Base-by-base conservation (phyloP, 2,113 vertebrate species). In the Podilymbus podiceps region DNA sequence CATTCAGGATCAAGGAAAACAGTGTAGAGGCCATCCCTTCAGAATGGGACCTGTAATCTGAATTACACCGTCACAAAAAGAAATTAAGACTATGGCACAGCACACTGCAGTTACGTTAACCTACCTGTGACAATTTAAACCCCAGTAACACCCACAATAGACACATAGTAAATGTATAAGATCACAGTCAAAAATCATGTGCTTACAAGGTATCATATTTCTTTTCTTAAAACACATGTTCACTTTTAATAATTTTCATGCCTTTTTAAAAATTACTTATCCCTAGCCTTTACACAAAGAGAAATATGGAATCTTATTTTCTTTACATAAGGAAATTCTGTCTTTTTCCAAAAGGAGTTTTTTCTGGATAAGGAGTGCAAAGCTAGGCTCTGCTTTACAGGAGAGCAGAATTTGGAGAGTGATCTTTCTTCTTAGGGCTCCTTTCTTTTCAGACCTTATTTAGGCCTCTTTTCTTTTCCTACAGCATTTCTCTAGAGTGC, bases 401-500 rank as follows among this genome's bases (percentile, higher is more conserved):
- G 56, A 88, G 1, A 89, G 87, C 56, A 92, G 64, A 96, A 89
- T 81, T 58, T 89, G 92, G 86, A 97, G 67, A 95, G 69, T 28
- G 42, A 24, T 94, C 90, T 88, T 96, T 93, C 85, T 93, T 93
- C 69, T 75, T 78, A 90, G 35, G 69, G 46, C 44, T 96, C 73
- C 58, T 95, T 94, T 86, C 81, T 90, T 77, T 89, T 89, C 89
- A 92, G 77, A 97, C 94, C 97, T 97, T 96, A 94, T 91, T 97
- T 96, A 97, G 97, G 96, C 93, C 96, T 96, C 97, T 96, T 59
- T 93, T 93, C 93, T 93, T 89, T 97, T 93, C 83, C 90, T 97
- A 88, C 91, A 96, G 63, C 1, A 2, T 85, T 92, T 80, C 90
- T 84, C 56, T 62, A 56, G 69, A 94, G 60, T 79, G 95, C 95